A percentile compares a stretch with the other conserved stretches of the same genome.
Evolutionary conservation across 2,113 vertebrate species (phyloP).

Genomic region (Drymodes brunneopygia): DNA sequence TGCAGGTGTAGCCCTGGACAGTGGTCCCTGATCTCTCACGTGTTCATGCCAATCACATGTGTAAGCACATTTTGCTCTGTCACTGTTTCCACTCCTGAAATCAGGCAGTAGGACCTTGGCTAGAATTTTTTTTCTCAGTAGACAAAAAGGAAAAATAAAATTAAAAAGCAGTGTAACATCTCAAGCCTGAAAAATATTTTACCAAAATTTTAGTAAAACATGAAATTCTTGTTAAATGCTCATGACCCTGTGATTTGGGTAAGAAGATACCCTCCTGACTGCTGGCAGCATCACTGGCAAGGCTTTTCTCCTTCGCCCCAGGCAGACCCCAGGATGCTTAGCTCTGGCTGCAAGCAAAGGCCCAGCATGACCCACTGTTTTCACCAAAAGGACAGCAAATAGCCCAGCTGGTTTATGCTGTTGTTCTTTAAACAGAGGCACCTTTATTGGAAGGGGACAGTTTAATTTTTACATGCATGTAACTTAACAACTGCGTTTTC

Average conservation of each 20-base stretch:
- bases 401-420: not conserved
- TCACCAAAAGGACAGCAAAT: not conserved
- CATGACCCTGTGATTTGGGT: not conserved
- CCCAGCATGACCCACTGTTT: not conserved
- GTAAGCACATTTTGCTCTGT: not conserved
- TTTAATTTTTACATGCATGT: not conserved
- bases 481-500: not conserved
- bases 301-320: not conserved
- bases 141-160: not conserved
- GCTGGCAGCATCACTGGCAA: not conserved
- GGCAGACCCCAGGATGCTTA: not conserved
- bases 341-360: not conserved
- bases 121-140: not conserved
- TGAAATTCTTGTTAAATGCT: not conserved
- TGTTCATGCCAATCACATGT: not conserved
- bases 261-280: not conserved
- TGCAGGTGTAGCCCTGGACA: not conserved
- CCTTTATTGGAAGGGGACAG: not conserved
- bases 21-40: fast-evolving
- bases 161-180: not conserved
- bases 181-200: not conserved
- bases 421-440: not conserved
- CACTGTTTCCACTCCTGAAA: not conserved
- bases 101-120: not conserved
- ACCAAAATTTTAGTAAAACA: not conserved